phyloP scores from a whole-genome alignment of 1,140 invertebrate species.

The Laodelphax striatellus region DNA sequence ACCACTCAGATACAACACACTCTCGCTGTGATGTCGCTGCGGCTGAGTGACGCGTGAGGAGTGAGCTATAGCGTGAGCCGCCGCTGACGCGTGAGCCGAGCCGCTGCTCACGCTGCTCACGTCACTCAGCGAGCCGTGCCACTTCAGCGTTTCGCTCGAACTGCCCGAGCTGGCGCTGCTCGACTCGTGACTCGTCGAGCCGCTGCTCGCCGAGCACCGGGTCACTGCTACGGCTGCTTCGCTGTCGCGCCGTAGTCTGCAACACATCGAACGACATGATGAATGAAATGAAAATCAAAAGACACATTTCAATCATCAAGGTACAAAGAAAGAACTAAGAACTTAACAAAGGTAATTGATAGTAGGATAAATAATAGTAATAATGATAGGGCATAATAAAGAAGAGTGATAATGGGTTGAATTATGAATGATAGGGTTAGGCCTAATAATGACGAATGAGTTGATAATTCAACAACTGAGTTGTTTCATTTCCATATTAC shows the following conservation, averaged over 20 bases:
- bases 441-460: too few species aligned
- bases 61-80: slow-evolving; percentile 45
- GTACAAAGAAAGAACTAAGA: too few species aligned
- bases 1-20: slow-evolving; percentile 50
- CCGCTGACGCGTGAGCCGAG: slow-evolving; percentile 18
- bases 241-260: slow-evolving; percentile 43
- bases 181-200: slow-evolving; percentile 44
- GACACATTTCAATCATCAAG: slow-evolving; percentile 17
- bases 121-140: slow-evolving; percentile 52
- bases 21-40: slow-evolving; percentile 68
- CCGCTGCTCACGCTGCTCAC: slow-evolving; percentile 30
- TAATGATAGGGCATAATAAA: too few species aligned
- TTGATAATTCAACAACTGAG: too few species aligned
- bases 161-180: slow-evolving; percentile 51
- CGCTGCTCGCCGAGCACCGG: slow-evolving; percentile 19
- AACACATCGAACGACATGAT: slow-evolving; percentile 15
- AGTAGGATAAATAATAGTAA: too few species aligned
- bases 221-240: slow-evolving; percentile 41
- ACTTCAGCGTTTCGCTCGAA: slow-evolving; percentile 70
- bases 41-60: slow-evolving; percentile 68
- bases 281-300: too few species aligned
- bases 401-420: too few species aligned
- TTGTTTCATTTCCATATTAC: too few species aligned
- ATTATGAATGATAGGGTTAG: too few species aligned
- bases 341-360: too few species aligned